Conservation (phyloP, 1,140 invertebrate species). For the Penaeus indicus region DNA sequence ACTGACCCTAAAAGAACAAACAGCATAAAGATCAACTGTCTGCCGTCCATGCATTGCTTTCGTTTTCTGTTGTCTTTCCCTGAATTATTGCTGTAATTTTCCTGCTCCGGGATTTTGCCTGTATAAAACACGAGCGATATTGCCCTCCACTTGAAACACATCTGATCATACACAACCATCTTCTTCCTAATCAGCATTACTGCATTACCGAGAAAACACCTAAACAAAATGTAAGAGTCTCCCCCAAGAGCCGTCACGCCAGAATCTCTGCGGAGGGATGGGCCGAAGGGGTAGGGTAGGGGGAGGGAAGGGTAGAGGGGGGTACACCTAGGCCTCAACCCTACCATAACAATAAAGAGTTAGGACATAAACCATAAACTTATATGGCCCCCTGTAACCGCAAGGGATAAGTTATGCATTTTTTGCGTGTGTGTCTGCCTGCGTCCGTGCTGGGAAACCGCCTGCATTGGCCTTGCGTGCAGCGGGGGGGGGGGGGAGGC, state of each 20-base stretch:
- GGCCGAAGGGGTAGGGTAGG: too few relatives aligned
- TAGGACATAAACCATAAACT: slow-evolving; percentile 62
- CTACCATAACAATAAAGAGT: slow-evolving; percentile 62
- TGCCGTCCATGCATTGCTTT: neutral
- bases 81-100: too few relatives aligned
- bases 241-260: too few relatives aligned
- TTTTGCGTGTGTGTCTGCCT: neutral
- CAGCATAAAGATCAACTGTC: neutral
- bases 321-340: slow-evolving; percentile 25
- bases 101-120: neutral
- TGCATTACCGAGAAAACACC: too few relatives aligned
- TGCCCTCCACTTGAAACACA: too few relatives aligned
- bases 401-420: slow-evolving; percentile 6
- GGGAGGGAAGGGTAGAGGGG: neutral
- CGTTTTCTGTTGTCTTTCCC: neutral
- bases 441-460: neutral
- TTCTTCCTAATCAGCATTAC: too few relatives aligned
- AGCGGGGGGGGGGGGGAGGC: neutral
- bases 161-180: too few relatives aligned
- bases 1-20: too few relatives aligned
- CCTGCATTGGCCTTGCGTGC: neutral
- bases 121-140: too few relatives aligned
- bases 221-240: too few relatives aligned
- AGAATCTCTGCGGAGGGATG: too few relatives aligned
- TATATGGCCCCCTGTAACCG: slow-evolving; percentile 39